Evolutionary conservation across 2,888 invertebrate genomes (phyloP).

Genomic region (Slavum lentiscoides): DNA sequence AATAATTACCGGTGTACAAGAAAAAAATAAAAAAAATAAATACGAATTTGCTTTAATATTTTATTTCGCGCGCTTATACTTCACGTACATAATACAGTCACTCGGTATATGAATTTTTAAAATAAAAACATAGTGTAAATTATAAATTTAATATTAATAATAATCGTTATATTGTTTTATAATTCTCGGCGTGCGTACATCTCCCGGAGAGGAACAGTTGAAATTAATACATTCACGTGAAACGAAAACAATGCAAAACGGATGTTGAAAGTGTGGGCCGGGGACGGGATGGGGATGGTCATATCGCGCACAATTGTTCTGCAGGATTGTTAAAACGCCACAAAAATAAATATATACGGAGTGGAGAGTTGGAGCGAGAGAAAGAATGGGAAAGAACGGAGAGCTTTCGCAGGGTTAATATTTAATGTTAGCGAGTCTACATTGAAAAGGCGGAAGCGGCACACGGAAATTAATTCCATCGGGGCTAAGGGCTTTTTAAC

Average conservation of each 20-base stretch:
- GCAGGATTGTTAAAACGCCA: constrained; percentile 47
- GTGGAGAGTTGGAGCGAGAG: neutral
- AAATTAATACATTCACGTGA: constrained; percentile 37
- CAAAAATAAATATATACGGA: constrained; percentile 44
- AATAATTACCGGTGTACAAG: too few relatives aligned
- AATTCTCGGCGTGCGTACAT: neutral
- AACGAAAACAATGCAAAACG: constrained; percentile 28
- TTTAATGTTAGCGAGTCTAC: constrained; percentile 47
- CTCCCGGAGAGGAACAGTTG: constrained; percentile 9
- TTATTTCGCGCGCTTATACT: neutral
- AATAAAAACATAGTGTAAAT: constrained; percentile 1
- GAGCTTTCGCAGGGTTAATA: constrained; percentile 50
- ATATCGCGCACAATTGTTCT: constrained; percentile 36
- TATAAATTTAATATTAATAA: constrained; percentile 2
- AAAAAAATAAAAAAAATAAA: neutral
- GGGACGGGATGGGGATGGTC: constrained; percentile 20
- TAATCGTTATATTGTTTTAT: neutral
- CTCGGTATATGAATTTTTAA: neutral
- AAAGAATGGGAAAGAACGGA: neutral
- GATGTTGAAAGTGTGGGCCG: neutral
- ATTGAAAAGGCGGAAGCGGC: constrained; percentile 47
- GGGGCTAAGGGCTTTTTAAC: constrained; percentile 52
- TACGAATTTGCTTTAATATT: neutral
- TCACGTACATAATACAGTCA: neutral
- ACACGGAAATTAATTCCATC: constrained; percentile 52